These are phyloP conservation scores for Thomomys bottae DNA, from an alignment of 2,113 vertebrate species.

Conservation along the genomic window DNA sequence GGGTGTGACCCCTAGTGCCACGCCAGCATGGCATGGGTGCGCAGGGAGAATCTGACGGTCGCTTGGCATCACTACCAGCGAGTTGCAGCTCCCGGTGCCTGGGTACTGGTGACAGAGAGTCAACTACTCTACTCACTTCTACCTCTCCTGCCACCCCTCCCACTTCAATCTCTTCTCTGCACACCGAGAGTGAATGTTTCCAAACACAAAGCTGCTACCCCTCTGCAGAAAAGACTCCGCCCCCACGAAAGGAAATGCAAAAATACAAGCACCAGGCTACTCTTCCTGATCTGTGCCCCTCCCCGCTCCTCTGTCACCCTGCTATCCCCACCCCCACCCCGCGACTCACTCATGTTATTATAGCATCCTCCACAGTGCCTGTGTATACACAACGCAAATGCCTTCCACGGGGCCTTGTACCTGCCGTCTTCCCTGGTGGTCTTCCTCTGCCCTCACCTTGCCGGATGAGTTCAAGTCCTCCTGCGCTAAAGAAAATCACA, in stretches of 20 bases:
- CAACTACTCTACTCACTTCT: not conserved
- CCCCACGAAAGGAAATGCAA: not conserved
- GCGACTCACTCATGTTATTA: not conserved
- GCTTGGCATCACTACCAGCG: not conserved
- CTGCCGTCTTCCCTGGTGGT: not conserved
- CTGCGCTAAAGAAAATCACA: not conserved
- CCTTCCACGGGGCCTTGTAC: not conserved
- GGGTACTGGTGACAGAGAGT: not conserved
- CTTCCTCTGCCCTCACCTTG: not conserved
- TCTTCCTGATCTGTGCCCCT: no score
- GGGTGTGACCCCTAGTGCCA: not conserved
- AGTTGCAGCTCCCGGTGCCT: not conserved
- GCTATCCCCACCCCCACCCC: accelerated
- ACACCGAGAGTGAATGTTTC: not conserved
- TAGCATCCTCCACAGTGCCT: not conserved
- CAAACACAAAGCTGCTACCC: not conserved
- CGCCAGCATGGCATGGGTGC: not conserved
- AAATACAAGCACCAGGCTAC: not conserved
- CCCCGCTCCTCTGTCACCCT: no score
- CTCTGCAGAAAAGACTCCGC: not conserved
- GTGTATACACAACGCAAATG: not conserved
- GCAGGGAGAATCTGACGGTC: not conserved
- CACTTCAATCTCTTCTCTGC: not conserved
- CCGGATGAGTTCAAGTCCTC: not conserved
- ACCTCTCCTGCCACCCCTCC: not conserved